These are phyloP conservation scores for Pyrocoelia pectoralis DNA, from an alignment of 2,888 invertebrate species.

Conservation along the genomic window DNA sequence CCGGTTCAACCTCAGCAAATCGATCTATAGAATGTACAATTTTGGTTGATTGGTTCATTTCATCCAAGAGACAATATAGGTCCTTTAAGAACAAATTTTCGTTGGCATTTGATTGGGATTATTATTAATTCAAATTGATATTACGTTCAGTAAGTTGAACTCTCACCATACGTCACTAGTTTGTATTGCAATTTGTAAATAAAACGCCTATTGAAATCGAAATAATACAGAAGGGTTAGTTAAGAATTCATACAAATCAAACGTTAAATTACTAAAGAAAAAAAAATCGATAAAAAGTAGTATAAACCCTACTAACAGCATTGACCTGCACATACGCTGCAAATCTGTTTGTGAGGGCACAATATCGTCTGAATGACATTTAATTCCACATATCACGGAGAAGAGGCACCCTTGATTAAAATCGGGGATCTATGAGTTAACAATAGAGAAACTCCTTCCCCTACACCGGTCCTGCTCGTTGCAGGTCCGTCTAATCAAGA, in stretches of 20 bases:
- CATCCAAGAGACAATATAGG: too few species aligned
- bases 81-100: too few species aligned
- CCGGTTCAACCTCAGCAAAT: too few species aligned
- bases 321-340: constrained; percentile 45
- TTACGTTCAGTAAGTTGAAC: too few species aligned
- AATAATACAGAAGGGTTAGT: background rate
- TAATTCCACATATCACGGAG: constrained; percentile 57
- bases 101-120: too few species aligned
- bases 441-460: constrained; percentile 51
- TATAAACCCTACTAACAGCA: constrained; percentile 36
- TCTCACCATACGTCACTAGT: too few species aligned
- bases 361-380: constrained; percentile 56
- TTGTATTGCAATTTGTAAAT: too few species aligned
- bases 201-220: background rate
- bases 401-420: constrained; percentile 58
- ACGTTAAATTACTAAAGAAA: constrained; percentile 9
- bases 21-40: too few species aligned
- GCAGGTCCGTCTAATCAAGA: constrained; percentile 57
- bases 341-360: constrained; percentile 54
- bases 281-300: constrained; percentile 32
- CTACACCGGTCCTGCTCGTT: constrained; percentile 49
- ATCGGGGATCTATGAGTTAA: constrained; percentile 54
- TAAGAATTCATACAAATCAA: constrained; percentile 15
- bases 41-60: too few species aligned
- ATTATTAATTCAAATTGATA: too few species aligned